Conservation (phyloP, 2,888 invertebrate species). For the Octodonta nipae region DNA sequence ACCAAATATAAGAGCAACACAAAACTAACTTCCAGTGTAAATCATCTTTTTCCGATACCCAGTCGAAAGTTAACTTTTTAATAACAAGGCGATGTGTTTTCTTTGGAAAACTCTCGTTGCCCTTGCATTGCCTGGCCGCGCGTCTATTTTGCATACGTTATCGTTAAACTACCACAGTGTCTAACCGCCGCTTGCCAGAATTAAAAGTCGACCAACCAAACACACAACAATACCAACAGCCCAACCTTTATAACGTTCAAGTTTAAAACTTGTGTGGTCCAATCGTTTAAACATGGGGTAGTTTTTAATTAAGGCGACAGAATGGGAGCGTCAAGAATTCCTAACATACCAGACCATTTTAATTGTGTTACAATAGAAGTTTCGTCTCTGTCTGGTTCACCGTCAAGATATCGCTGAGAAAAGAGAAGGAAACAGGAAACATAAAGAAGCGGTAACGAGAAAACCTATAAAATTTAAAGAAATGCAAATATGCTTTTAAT, state of each 20-base stretch:
- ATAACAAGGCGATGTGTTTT: slow-evolving; percentile 17
- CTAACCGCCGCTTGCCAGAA: slow-evolving; percentile 32
- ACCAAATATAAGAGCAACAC: too few species aligned
- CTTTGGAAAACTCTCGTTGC: slow-evolving; percentile 13
- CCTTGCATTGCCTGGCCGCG: slow-evolving; percentile 6
- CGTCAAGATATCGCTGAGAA: slow-evolving; percentile 4
- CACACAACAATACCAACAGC: slow-evolving; percentile 3
- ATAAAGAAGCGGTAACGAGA: slow-evolving; percentile 23
- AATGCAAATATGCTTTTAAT: slow-evolving; percentile 35
- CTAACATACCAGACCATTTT: slow-evolving; percentile 32
- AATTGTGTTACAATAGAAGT: slow-evolving; percentile 31
- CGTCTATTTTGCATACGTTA: slow-evolving; percentile 30
- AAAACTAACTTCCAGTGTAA: too few species aligned
- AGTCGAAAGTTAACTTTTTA: too few species aligned
- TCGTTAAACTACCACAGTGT: slow-evolving; percentile 33
- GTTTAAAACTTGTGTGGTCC: slow-evolving; percentile 16
- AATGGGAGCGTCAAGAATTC: slow-evolving; percentile 36
- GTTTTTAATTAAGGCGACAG: slow-evolving; percentile 38
- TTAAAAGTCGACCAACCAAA: slow-evolving; percentile 23
- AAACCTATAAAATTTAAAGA: slow-evolving; percentile 20
- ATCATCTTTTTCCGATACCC: too few species aligned
- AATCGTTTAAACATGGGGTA: slow-evolving; percentile 27
- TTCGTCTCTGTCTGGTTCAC: slow-evolving; percentile 17
- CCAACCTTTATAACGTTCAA: neutral
- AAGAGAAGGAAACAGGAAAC: slow-evolving; percentile 12